These are phyloP conservation scores for Telenomus remus DNA, from an alignment of 1,140 invertebrate genomes.

Conservation along the genomic window DNA sequence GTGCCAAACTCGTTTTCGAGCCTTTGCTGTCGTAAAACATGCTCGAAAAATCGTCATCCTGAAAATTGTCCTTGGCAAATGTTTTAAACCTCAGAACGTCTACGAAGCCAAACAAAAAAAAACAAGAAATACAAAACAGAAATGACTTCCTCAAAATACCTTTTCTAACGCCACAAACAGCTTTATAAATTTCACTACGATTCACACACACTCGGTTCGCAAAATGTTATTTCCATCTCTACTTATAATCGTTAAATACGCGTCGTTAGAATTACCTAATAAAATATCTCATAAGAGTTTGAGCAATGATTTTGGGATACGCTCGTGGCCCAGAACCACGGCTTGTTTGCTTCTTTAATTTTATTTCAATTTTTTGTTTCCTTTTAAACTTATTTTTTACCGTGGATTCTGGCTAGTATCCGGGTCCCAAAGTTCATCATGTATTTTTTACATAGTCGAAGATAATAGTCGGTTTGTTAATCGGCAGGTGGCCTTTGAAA, in stretches of 20 bases:
- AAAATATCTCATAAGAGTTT: slow-evolving; percentile 49
- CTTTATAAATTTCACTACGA: slow-evolving; percentile 54
- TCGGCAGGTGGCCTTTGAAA: too few species aligned
- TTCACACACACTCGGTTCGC: slow-evolving; percentile 28
- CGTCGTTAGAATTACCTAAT: slow-evolving; percentile 36
- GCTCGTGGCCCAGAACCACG: slow-evolving; percentile 30
- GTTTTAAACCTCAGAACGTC: slow-evolving; percentile 7
- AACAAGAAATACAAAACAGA: too few species aligned
- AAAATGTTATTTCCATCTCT: slow-evolving; percentile 8
- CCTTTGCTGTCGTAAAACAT: slow-evolving; percentile 17
- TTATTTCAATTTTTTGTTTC: too few species aligned
- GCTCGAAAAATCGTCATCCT: slow-evolving; percentile 4
- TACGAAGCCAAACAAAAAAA: slow-evolving; percentile 38
- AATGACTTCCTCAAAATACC: too few species aligned
- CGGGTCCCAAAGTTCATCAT: slow-evolving; percentile 48
- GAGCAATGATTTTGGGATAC: slow-evolving; percentile 52
- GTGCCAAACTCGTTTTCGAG: slow-evolving; percentile 2
- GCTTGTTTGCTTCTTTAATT: too few species aligned
- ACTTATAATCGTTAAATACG: slow-evolving; percentile 32
- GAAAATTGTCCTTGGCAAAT: neutral
- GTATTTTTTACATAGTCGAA: slow-evolving; percentile 43
- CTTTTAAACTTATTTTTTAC: neutral
- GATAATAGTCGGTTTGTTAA: slow-evolving; percentile 20
- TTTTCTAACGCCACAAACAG: too few species aligned
- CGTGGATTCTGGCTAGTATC: slow-evolving; percentile 39